These are phyloP conservation scores for Muraenolepis orangiensis DNA, from an alignment of 2,797 vertebrate genomes.

Conservation along the genomic window DNA sequence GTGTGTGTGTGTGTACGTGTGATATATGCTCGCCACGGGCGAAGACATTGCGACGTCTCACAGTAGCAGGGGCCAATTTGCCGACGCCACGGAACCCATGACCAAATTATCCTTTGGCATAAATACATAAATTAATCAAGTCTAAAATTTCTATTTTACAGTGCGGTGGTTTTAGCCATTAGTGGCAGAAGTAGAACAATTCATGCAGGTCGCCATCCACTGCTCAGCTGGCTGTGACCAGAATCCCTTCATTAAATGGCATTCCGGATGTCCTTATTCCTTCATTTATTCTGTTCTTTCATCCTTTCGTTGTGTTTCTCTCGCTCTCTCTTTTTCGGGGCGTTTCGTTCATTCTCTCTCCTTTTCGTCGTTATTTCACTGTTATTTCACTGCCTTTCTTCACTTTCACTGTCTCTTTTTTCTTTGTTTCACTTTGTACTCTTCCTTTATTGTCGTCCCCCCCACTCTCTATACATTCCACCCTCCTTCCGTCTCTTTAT, in stretches of 20 bases:
- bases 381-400: conserved; percentile 18
- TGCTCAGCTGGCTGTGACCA: conserved; percentile 78
- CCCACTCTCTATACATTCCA: conserved; percentile 13
- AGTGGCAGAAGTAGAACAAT: conserved; percentile 74
- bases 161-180: conserved; percentile 76
- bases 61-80: conserved; percentile 59
- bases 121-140: conserved; percentile 82
- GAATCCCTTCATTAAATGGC: conserved; percentile 69
- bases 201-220: conserved; percentile 67
- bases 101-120: conserved; percentile 64
- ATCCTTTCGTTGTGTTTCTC: conserved; percentile 15
- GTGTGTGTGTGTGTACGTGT: conserved; percentile 5
- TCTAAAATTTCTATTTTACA: conserved; percentile 84
- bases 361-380: neutral
- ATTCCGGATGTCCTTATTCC: conserved; percentile 39
- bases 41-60: conserved; percentile 41
- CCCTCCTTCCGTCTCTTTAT: neutral
- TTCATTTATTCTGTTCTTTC: neutral
- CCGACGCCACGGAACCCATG: conserved; percentile 57
- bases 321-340: neutral
- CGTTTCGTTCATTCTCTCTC: neutral
- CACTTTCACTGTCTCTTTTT: neutral
- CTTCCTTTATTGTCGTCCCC: conserved; percentile 4
- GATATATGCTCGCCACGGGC: conserved; percentile 26
- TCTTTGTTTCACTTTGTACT: neutral